Percentiles rank a stretch among this genome's conserved stretches.
These are phyloP conservation scores for Erythrolamprus reginae DNA, from an alignment of 2,113 vertebrate species.

Conservation along the genomic window DNA sequence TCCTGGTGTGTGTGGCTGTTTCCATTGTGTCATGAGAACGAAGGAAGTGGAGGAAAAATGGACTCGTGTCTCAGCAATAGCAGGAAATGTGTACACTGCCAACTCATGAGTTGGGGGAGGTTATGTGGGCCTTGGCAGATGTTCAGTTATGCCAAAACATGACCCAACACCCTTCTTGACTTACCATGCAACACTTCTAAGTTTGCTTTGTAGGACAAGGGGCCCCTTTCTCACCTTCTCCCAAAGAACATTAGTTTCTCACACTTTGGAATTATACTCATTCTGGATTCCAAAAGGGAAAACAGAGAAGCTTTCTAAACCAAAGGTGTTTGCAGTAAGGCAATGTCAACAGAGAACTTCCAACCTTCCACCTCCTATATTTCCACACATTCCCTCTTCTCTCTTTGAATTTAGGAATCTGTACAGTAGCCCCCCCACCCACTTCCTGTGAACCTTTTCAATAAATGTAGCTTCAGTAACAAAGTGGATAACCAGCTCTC, in stretches of 20 bases:
- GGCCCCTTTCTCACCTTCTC: neutral
- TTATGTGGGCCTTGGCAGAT: neutral
- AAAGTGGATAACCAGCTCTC: neutral
- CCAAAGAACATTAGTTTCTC: neutral
- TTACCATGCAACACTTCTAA: neutral
- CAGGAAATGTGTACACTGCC: neutral
- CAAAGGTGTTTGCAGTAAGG: conserved; percentile 30
- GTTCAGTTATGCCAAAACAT: neutral
- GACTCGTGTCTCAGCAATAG: neutral
- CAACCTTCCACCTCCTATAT: conserved; percentile 31
- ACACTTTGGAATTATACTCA: neutral
- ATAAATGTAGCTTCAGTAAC: neutral
- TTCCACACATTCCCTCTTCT: conserved; percentile 44
- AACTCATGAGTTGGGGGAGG: neutral
- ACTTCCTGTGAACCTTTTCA: neutral
- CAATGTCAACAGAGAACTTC: conserved; percentile 37
- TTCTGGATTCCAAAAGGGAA: conserved; percentile 30
- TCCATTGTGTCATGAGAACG: neutral
- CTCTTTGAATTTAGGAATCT: conserved; percentile 33
- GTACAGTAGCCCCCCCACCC: conserved; percentile 35
- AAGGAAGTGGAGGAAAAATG: neutral
- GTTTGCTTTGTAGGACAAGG: neutral
- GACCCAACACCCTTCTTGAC: neutral
- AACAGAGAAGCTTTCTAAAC: conserved; percentile 25
- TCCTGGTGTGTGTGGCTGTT: accelerated